phyloP scores from a whole-genome alignment of 2,797 vertebrate species.

The Gobio occitaniae region DNA sequence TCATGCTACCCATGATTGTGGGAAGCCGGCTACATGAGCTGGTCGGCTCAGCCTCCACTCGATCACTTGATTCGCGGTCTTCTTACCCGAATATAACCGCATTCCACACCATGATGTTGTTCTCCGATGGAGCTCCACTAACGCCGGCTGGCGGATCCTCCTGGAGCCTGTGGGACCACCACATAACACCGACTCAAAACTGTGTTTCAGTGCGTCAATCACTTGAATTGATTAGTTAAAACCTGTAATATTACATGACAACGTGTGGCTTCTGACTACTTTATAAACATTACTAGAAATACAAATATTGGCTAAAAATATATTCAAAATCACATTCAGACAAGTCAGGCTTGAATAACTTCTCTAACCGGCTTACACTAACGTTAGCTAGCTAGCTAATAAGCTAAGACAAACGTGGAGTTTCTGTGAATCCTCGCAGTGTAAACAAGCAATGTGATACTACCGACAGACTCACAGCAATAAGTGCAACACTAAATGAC shows the following conservation, averaged over 20 bases:
- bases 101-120: constrained; percentile 99
- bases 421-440: background rate
- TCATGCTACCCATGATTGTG: background rate
- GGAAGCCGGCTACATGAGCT: background rate
- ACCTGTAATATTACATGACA: background rate
- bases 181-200: background rate
- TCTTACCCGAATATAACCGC: constrained; percentile 98
- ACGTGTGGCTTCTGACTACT: background rate
- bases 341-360: constrained; percentile 15
- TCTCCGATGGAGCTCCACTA: constrained; percentile 96
- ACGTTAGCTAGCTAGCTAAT: background rate
- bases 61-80: background rate
- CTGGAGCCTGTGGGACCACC: constrained; percentile 83
- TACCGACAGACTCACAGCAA: background rate
- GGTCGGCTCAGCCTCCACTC: background rate
- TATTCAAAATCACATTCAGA: background rate
- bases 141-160: constrained; percentile 97
- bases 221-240: background rate
- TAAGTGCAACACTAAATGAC: background rate
- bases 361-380: constrained; percentile 25
- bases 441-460: background rate
- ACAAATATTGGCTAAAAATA: background rate
- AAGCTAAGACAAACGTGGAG: background rate
- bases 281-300: background rate
- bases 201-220: background rate